These are phyloP conservation scores for Ornithoptera priamus DNA, from an alignment of 2,888 invertebrate genomes.

Conservation along the genomic window DNA sequence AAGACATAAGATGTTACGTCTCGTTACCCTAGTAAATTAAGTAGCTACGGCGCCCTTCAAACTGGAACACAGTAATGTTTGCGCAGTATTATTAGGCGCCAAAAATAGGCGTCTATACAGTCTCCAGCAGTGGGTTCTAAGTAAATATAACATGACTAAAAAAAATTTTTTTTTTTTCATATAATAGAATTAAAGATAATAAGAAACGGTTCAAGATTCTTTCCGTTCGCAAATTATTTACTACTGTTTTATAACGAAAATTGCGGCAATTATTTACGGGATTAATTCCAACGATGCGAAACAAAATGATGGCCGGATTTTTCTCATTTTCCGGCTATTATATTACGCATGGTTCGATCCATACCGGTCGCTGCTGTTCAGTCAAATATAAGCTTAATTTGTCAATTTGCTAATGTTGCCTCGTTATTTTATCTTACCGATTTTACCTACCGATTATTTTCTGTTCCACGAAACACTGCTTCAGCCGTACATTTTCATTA, in stretches of 20 bases:
- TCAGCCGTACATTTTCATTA: background rate
- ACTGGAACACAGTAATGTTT: too few species aligned
- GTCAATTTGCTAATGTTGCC: conserved; percentile 29
- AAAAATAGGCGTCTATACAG: too few species aligned
- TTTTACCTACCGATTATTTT: conserved; percentile 14
- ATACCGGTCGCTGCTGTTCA: conserved; percentile 29
- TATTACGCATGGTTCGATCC: conserved; percentile 30
- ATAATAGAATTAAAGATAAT: background rate
- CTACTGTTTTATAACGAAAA: conserved; percentile 27
- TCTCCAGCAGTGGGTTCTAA: too few species aligned
- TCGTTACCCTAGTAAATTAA: too few species aligned
- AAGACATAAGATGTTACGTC: too few species aligned
- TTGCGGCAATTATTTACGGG: conserved; percentile 29
- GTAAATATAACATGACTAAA: too few species aligned
- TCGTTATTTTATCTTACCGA: conserved; percentile 27
- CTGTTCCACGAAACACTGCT: background rate
- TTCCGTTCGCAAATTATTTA: conserved; percentile 24
- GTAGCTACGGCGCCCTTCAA: too few species aligned
- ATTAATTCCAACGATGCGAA: conserved; percentile 31
- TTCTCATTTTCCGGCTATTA: conserved; percentile 32
- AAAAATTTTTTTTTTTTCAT: background rate
- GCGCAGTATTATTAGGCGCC: too few species aligned
- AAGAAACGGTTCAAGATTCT: background rate
- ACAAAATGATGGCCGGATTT: conserved; percentile 31
- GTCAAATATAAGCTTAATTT: conserved; percentile 32